Base-by-base conservation (phyloP, 2,113 vertebrate species). In the Drymodes brunneopygia region DNA sequence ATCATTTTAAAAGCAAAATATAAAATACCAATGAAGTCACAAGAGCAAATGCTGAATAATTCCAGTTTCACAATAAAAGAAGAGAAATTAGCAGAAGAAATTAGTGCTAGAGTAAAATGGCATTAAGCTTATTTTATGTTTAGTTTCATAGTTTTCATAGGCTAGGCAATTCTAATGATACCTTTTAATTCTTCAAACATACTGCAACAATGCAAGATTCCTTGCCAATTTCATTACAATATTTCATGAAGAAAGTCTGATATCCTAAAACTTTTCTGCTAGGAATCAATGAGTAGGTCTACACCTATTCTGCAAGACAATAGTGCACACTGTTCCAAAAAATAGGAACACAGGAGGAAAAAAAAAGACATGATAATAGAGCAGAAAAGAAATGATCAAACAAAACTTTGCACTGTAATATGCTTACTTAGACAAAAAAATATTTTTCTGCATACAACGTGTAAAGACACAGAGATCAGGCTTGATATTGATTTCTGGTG, bases 381-480 rank as follows among this genome's bases (percentile, higher is more conserved):
- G 9, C 4, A 64, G 28, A 24, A 85, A 81, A 61, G 1, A 71
- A 57, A 85, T 8, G 3, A 9, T 31, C 17, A 44, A 64, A 38
- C 5, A 69, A 75, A 73, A 74, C 12, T 11, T 36, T 66, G 1
- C 3, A 36, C 2, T 51, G 7, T 16, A 66, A 62, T 53, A 45
- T 53, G 11, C 3, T 24, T 42, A 80, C 53, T 40, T 73, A 54
- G 28, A 35, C 3, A 25, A 82, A 15, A 42, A 85, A 24, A 18
- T 2, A 2, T 6, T 9, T 69, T 45, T 48, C 16, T 72, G 2
- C 7, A 12, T 27, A 28, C 3, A 58, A 0, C 36, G 8, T n/a
- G 7, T 10, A 77, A 92, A 80, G 36, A 28, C 15, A 77, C 12
- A 54, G 9, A 82, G 67, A 71, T 53, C 54, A 67, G 6, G 2